These are phyloP conservation scores for Indri indri DNA, from an alignment of 2,113 vertebrate species.

Conservation along the genomic window DNA sequence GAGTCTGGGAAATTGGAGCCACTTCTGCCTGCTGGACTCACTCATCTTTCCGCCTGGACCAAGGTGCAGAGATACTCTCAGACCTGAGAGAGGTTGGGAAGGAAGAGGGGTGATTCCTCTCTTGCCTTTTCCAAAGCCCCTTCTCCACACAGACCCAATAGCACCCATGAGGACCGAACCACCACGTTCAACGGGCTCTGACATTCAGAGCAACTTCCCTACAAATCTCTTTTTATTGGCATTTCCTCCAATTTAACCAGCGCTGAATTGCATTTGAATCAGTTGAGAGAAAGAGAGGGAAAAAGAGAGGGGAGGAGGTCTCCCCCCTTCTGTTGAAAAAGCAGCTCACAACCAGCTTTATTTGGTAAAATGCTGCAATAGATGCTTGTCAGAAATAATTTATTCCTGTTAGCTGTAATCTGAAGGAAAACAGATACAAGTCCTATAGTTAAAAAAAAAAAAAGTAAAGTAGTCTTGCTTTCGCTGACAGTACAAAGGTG, in stretches of 20 bases:
- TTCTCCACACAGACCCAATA: neutral
- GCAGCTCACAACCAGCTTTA: conserved; percentile 75
- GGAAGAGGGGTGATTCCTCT: neutral
- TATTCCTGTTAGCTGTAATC: conserved; percentile 86
- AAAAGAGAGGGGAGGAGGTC: neutral
- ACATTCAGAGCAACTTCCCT: conserved; percentile 40
- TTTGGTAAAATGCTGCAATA: conserved; percentile 83
- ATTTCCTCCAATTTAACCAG: conserved; percentile 59
- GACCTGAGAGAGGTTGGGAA: neutral
- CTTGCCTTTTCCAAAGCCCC: neutral
- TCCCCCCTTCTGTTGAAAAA: conserved; percentile 32
- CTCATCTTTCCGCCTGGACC: neutral
- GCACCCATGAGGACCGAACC: conserved; percentile 27
- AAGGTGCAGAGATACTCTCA: neutral
- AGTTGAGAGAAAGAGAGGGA: conserved; percentile 56
- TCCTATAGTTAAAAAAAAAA: conserved; percentile 84
- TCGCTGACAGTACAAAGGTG: conserved; percentile 92
- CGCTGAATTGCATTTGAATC: conserved; percentile 71
- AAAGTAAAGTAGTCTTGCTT: conserved; percentile 87
- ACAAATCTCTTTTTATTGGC: conserved; percentile 68
- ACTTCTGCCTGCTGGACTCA: neutral
- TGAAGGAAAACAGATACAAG: conserved; percentile 86
- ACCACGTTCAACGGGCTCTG: neutral
- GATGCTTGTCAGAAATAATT: conserved; percentile 86
- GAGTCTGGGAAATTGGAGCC: neutral